These are phyloP conservation scores for Erynnis tages DNA, from an alignment of 2,888 invertebrate genomes.

Conservation along the genomic window DNA sequence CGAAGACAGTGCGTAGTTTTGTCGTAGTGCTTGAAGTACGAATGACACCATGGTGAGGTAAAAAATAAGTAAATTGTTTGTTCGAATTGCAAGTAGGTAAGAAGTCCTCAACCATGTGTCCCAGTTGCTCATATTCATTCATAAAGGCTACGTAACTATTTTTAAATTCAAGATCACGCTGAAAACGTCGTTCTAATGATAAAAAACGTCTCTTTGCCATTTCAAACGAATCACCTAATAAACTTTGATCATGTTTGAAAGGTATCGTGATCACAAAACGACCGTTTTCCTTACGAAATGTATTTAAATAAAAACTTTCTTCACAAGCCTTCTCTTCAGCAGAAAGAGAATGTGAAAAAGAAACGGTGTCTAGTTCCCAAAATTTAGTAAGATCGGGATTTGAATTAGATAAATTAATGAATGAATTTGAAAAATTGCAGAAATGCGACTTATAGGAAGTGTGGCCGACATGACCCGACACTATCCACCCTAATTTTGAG, in stretches of 20 bases:
- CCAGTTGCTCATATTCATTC: slow-evolving; percentile 28
- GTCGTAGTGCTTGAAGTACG: slow-evolving; percentile 23
- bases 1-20: slow-evolving; percentile 27
- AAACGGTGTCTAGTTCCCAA: slow-evolving; percentile 35
- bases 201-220: slow-evolving; percentile 33
- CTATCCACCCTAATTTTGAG: slow-evolving; percentile 7
- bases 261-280: slow-evolving; percentile 35
- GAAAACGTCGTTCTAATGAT: slow-evolving; percentile 28
- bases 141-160: slow-evolving; percentile 27
- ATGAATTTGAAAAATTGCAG: neutral
- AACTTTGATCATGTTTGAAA: slow-evolving; percentile 27
- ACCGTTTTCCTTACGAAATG: slow-evolving; percentile 27
- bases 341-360: slow-evolving; percentile 23
- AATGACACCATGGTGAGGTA: slow-evolving; percentile 23
- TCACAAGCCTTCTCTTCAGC: slow-evolving; percentile 33
- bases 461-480: neutral
- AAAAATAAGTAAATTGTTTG: slow-evolving; percentile 3
- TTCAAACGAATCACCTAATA: slow-evolving; percentile 34
- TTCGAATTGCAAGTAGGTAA: neutral
- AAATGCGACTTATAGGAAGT: neutral
- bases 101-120: slow-evolving; percentile 26
- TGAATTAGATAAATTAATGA: neutral
- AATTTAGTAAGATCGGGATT: slow-evolving; percentile 27
- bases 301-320: slow-evolving; percentile 28
- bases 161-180: slow-evolving; percentile 23